These are phyloP conservation scores for Rhynchopsitta pachyrhyncha DNA, from an alignment of 2,113 vertebrate species.

Conservation along the genomic window DNA sequence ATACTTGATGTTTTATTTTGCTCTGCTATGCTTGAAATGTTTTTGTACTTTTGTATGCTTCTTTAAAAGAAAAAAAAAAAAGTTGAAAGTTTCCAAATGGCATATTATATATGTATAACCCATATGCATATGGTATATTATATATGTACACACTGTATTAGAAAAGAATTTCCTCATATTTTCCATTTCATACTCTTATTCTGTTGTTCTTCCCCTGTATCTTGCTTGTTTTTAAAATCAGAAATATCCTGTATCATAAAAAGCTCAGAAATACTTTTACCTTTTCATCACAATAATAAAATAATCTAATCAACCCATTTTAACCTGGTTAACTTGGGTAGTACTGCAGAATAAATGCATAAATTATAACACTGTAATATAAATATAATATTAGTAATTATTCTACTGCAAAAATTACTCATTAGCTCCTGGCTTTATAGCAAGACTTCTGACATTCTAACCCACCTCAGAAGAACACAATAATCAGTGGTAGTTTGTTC, in stretches of 20 bases:
- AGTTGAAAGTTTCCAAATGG: background rate
- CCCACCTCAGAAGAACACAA: background rate
- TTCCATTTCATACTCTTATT: background rate
- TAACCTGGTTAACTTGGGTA: background rate
- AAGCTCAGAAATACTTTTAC: background rate
- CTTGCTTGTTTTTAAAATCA: background rate
- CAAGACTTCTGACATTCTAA: background rate
- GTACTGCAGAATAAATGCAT: background rate
- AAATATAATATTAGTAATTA: background rate
- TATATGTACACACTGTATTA: background rate
- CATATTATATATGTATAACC: background rate
- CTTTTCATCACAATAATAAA: background rate
- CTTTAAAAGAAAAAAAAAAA: background rate
- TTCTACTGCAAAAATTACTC: background rate
- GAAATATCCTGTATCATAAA: background rate
- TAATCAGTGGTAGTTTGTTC: background rate
- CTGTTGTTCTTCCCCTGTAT: background rate
- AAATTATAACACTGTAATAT: background rate
- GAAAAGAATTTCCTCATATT: background rate
- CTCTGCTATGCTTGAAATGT: background rate
- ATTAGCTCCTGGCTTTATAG: background rate
- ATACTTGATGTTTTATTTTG: background rate
- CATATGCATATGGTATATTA: background rate
- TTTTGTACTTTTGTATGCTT: background rate
- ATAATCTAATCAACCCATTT: background rate